Evolutionary conservation across 1,140 invertebrate species (phyloP).

Genomic region (Conus ventricosus): DNA sequence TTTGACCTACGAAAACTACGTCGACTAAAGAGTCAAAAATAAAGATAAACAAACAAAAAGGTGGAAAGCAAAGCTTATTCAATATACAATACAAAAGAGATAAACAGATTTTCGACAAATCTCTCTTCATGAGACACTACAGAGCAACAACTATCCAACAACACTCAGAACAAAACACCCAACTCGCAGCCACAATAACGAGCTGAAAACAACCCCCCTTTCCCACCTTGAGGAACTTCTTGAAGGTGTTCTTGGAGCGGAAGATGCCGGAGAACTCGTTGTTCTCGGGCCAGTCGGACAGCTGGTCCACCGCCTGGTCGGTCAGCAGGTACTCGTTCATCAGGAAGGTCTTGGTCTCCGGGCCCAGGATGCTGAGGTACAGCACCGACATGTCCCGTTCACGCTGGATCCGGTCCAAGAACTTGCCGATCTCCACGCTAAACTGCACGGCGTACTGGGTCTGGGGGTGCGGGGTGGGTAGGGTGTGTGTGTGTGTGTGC

Average conservation of each 20-base stretch:
- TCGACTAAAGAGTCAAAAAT: no score
- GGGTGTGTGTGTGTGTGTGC: no score
- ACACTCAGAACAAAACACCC: no score
- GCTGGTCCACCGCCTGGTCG: slow-evolving; percentile 53
- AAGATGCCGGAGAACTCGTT: slow-evolving; percentile 51
- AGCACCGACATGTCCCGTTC: slow-evolving; percentile 65
- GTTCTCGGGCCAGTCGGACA: slow-evolving; percentile 60
- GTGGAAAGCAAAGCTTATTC: no score
- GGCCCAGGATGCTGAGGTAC: slow-evolving; percentile 63
- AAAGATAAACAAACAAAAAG: no score
- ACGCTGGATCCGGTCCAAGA: slow-evolving; percentile 60
- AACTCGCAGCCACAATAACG: neutral
- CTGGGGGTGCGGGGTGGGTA: neutral
- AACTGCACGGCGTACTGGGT: slow-evolving; percentile 45
- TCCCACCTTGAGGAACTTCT: slow-evolving; percentile 34
- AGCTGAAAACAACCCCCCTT: neutral
- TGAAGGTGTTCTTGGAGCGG: slow-evolving; percentile 49
- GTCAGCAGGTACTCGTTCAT: slow-evolving; percentile 61
- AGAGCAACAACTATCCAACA: no score
- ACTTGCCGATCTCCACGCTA: slow-evolving; percentile 56
- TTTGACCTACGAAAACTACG: no score
- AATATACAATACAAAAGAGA: no score
- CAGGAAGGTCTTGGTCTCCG: slow-evolving; percentile 62
- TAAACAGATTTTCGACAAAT: no score
- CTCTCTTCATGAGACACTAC: no score